phyloP scores from a whole-genome alignment of 2,797 vertebrate species.

The Mionectes olivaceus region DNA sequence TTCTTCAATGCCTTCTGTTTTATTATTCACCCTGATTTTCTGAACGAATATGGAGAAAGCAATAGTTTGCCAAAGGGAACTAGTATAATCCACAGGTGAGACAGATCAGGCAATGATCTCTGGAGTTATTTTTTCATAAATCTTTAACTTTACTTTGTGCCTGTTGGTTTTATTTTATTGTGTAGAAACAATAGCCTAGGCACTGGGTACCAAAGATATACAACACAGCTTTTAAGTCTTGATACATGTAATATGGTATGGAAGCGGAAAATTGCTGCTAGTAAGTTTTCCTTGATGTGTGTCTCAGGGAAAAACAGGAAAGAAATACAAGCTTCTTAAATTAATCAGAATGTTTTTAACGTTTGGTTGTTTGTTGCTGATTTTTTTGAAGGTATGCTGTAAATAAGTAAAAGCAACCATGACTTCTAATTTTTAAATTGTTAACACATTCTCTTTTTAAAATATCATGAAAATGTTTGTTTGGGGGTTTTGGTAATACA shows the following conservation, averaged over 20 bases:
- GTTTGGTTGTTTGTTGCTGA: background rate
- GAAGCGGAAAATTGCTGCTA: background rate
- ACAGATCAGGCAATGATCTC: background rate
- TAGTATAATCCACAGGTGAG: background rate
- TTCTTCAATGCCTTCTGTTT: background rate
- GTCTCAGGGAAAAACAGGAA: background rate
- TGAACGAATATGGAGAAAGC: background rate
- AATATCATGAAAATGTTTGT: background rate
- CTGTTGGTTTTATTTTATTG: background rate
- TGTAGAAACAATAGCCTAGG: background rate
- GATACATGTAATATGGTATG: background rate
- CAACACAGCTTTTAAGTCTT: background rate
- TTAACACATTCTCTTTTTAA: background rate
- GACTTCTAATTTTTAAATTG: background rate
- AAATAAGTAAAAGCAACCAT: background rate
- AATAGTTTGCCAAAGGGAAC: background rate
- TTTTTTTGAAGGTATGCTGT: background rate
- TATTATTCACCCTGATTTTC: background rate
- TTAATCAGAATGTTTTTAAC: background rate
- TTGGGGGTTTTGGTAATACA: too few relatives aligned
- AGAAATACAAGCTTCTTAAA: background rate
- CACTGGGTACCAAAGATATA: background rate
- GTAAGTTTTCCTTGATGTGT: background rate
- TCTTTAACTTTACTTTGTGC: background rate
- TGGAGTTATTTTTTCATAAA: background rate